Percentiles rank a stretch among this genome's conserved stretches.
These are phyloP conservation scores for Clitarchus hookeri DNA, from an alignment of 2,888 invertebrate genomes.

Conservation along the genomic window DNA sequence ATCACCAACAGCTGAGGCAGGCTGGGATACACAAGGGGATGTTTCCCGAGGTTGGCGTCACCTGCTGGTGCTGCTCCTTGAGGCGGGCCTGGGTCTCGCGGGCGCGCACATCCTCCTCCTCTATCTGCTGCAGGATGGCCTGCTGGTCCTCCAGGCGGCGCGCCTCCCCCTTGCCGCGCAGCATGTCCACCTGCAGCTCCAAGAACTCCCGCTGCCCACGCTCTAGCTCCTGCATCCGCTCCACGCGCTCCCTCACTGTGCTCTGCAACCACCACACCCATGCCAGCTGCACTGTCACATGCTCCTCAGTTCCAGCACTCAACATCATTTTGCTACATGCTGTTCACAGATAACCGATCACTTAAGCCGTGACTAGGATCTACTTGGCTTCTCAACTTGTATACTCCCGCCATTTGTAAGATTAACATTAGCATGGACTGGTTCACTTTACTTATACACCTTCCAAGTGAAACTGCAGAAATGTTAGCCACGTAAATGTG, in stretches of 20 bases:
- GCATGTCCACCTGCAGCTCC: background rate
- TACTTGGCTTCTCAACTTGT: too few relatives aligned
- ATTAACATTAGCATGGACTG: too few relatives aligned
- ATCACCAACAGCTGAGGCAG: too few relatives aligned
- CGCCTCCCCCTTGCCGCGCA: constrained; percentile 4
- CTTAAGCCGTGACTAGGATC: too few relatives aligned
- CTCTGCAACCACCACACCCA: background rate
- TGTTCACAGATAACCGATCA: background rate
- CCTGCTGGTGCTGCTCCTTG: constrained; percentile 31
- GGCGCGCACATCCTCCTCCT: constrained; percentile 34
- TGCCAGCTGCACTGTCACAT: background rate
- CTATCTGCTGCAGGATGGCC: constrained; percentile 24
- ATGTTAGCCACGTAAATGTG: too few relatives aligned
- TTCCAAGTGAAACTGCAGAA: too few relatives aligned
- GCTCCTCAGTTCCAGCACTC: background rate
- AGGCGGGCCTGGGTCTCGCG: constrained; percentile 31
- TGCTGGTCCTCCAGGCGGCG: constrained; percentile 24
- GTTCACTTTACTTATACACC: too few relatives aligned
- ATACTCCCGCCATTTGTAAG: too few relatives aligned
- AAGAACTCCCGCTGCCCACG: background rate
- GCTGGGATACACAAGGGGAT: too few relatives aligned
- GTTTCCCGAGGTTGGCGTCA: background rate
- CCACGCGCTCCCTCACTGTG: background rate
- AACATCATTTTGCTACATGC: background rate
- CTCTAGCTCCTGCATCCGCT: background rate